Evolutionary conservation across 2,113 vertebrate species (phyloP).

Genomic region (Syngnathus floridae): DNA sequence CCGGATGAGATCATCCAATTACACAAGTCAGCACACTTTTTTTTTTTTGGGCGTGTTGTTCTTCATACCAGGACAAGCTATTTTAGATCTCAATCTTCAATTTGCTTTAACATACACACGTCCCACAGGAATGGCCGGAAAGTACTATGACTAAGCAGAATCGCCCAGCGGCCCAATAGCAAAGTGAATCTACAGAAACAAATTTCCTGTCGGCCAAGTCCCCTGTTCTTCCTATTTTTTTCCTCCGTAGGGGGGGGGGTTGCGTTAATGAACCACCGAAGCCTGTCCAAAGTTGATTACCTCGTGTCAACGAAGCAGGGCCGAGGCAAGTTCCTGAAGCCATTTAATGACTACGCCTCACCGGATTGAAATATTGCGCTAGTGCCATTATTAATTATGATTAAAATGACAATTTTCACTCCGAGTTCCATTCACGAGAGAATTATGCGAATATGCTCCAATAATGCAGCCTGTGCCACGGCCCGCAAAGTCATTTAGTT

Average conservation of each 20-base stretch:
- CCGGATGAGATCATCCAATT: neutral
- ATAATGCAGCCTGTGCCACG: conserved; percentile 35
- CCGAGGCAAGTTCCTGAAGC: conserved; percentile 36
- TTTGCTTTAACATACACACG: too few species aligned
- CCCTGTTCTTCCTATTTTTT: conserved; percentile 13
- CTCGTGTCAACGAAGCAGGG: conserved; percentile 41
- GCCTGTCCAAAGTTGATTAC: conserved; percentile 61
- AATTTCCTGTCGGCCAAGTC: conserved; percentile 37
- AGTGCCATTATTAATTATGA: conserved; percentile 61
- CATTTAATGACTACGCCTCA: conserved; percentile 52
- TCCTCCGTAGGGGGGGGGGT: conserved; percentile 9
- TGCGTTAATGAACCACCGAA: conserved; percentile 56
- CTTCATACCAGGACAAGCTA: neutral
- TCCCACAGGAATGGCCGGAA: neutral
- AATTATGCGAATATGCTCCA: conserved; percentile 28
- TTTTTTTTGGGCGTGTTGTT: neutral
- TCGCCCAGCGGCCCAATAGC: neutral
- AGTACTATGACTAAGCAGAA: neutral
- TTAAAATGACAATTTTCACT: conserved; percentile 62
- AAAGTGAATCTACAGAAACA: conserved; percentile 2
- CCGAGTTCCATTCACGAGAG: conserved; percentile 36
- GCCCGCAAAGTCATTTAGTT: conserved; percentile 48
- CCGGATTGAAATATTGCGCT: conserved; percentile 51
- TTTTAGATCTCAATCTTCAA: neutral
- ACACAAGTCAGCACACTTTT: neutral